Evolutionary conservation across 2,888 invertebrate species (phyloP), one percentile per base, ranked within the genome.

Genomic region (Zygaena filipendulae): DNA sequence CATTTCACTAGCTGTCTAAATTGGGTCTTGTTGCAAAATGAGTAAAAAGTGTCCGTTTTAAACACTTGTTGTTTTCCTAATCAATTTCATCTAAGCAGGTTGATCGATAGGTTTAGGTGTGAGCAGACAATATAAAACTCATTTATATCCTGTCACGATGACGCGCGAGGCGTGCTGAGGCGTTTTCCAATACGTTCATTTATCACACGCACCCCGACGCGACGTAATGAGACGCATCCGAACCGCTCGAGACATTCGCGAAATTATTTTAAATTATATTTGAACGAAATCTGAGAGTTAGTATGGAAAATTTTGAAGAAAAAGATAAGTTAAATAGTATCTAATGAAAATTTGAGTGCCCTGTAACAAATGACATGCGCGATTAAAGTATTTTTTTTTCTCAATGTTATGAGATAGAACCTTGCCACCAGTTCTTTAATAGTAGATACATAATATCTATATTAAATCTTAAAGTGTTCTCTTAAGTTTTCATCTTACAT

Each of bases 141-240:
- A 75, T 77, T 75, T 75, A 75, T 74, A 68, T 63, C 61, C 66
- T 59, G 70, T 70, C 74, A 68, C 52, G 47, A 54, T 64, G 71
- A 69, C 69, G 61, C 57, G 60, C 55, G 59, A 60, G 61, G 68
- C 69, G 69, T 67, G 68, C 68, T 62, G 63, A 69, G 67, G 61
- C 69, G 62, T 66, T 69, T 72, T 67, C 74, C 74, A 67, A 75
- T 74, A 67, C 57, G 52, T 61, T 72, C 75, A 62, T 77, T 71
- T 70, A 75, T 77, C 75, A 75, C 63, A 63, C 59, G 59, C 61
- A 59, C 60, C 51, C 48, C n/a, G n/a, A n/a, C n/a, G n/a, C 52
- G 63, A 68, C 66, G 63, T 71, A 75, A 74, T 72, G 70, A 74
- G 71, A 69, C 64, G 63, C 64, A 63, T 59, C 63, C 59, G 59